Conservation (phyloP, 2,888 invertebrate species). For the Philereme transversata region DNA sequence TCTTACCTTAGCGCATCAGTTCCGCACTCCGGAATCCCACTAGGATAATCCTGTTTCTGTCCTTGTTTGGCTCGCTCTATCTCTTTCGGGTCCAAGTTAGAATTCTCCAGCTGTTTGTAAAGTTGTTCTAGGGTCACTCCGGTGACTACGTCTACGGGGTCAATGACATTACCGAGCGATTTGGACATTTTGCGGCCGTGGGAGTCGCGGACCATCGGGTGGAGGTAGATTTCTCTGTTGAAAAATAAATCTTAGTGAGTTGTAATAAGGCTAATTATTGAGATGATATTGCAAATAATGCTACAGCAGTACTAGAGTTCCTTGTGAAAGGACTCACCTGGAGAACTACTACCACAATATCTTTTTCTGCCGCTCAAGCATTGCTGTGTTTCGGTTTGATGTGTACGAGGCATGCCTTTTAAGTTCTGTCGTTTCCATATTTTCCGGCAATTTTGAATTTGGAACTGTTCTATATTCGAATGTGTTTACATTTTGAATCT, state of each 20-base stretch:
- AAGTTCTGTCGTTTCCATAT: too few species aligned
- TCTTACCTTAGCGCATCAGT: constrained; percentile 92
- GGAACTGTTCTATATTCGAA: too few species aligned
- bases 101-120: constrained; percentile 88
- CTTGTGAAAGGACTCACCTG: too few species aligned
- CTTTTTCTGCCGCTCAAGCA: too few species aligned
- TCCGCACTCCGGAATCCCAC: constrained; percentile 98
- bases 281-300: background rate
- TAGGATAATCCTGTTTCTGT: constrained; percentile 91
- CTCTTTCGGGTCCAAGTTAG: constrained; percentile 95
- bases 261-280: background rate
- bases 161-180: constrained; percentile 98
- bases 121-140: constrained; percentile 93
- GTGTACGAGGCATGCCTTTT: too few species aligned
- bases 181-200: constrained; percentile 99
- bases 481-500: too few species aligned
- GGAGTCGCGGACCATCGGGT: constrained; percentile 98
- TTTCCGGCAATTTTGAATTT: too few species aligned
- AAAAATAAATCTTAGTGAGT: background rate
- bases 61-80: constrained; percentile 89
- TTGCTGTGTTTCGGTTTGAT: too few species aligned
- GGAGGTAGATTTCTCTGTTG: constrained; percentile 92
- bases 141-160: constrained; percentile 97
- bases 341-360: too few species aligned
- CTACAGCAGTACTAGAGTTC: too few species aligned